Evolutionary conservation across 2,888 invertebrate genomes (phyloP), one percentile per base, ranked within the genome.

Genomic region (Callosobruchus maculatus): DNA sequence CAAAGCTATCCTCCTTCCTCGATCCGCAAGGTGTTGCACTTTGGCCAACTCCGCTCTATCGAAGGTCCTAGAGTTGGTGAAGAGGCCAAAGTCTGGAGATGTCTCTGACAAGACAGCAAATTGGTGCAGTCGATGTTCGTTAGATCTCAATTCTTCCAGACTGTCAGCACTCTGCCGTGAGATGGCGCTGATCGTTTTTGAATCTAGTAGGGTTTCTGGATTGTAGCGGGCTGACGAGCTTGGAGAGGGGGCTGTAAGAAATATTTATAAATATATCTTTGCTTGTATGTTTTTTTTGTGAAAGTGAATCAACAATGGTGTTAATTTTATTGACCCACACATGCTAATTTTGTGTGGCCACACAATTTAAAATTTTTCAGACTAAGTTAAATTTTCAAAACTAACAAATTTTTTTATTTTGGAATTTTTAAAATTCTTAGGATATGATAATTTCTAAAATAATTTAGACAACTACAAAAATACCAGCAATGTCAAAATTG

Each of bases 1-100:
- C 22, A 90, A 84, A 0, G 89, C 88, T 77, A 90, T 88, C 78
- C 90, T 88, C 78, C 90, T 79, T 0, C 90, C 90, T 74, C 84
- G 85, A 74, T 86, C 86, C 0, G 89, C 88, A 0, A 89, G 80
- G 22, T 85, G 84, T 77, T 88, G 86, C 18, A 88, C 88, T 69
- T 88, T 85, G 0, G 82, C 77, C 70, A 88, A 78, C 77, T 87
- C 88, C n/a, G 85, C 85, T 13, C 83, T 81, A 21, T 84, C 81
- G 70, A 83, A 84, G 2, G 85, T 78, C 70, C 84, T 81, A 0
- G 85, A 86, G 76, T 86, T 87, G 66, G 78, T 71, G 75, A 87
- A 86, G 80, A 88, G 88, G 2, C 87, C 86, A 77, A 85, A 85
- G 49, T 87, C 87, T 31, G 83, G 82, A 22, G 81, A 74, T 4